Base-by-base conservation (phyloP, 2,113 vertebrate species). In the Polypterus bichir region DNA sequence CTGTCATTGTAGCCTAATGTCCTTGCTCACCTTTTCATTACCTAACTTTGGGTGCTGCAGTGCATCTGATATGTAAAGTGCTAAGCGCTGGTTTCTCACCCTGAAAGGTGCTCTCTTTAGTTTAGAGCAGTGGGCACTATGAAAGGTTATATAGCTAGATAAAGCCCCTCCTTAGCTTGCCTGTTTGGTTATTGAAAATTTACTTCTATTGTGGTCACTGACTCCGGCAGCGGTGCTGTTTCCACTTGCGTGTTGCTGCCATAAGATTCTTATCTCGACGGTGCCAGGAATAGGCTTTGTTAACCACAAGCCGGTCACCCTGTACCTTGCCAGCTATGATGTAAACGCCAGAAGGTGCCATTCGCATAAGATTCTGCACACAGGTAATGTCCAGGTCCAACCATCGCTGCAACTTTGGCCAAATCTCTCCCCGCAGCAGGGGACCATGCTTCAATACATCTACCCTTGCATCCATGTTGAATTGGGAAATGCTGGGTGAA, bases 321-420 rank as follows among this genome's bases (percentile, higher is more conserved):
- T 86, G 82, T 53, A 89, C 82, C 44, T 79, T 83, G 0, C 87
- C 85, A 0, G 84, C 86, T 44, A 92, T 75, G 3, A 89, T 57
- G 0, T 85, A 92, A 68, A 85, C 80, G 46, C 86, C 86, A 0
- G 77, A 69, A 0, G 74, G 71, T 1, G 77, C 85, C 45, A 81
- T 78, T 1, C 77, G 65, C 59, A 89, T 89, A 76, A 92, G 85
- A 71, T 90, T 91, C 70, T 83, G 77, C 48, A 88, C 79, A 0
- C 89, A 89, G 1, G 81, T 91, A 55, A 85, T 87, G 4, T 91
- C 89, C 48, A 86, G 80, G 67, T 88, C 84, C 66, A 92, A 78
- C 88, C 89, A 90, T 65, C 77, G 71, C 70, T 81, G 67, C 44
- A 91, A 81, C 55, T 77, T 81, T 7, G 77, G 46, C 0, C 77